phyloP scores from a whole-genome alignment of 2,797 vertebrate genomes.

The Chiroxiphia lanceolata region DNA sequence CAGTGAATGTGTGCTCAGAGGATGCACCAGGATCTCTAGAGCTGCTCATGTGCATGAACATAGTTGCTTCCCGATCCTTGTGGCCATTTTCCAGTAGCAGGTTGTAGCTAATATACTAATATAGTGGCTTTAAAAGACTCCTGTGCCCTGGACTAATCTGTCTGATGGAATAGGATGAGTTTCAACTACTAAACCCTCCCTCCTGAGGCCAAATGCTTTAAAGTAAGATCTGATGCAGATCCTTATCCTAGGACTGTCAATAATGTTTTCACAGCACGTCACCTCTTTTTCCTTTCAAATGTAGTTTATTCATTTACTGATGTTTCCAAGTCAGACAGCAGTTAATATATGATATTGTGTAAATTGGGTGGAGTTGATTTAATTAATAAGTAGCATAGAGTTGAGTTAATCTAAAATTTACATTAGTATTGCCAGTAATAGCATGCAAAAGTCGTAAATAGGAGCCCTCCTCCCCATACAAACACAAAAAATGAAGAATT shows the following conservation, averaged over 20 bases:
- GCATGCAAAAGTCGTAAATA: not conserved
- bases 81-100: not conserved
- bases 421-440: not conserved
- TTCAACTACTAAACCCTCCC: constrained; percentile 42
- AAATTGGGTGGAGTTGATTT: constrained; percentile 1
- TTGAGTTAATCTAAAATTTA: constrained; percentile 6
- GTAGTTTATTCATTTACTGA: constrained; percentile 32
- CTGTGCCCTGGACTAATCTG: constrained; percentile 7
- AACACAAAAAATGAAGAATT: not conserved
- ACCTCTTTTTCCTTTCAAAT: constrained; percentile 31
- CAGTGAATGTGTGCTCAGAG: not conserved
- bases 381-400: not conserved
- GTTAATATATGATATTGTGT: not conserved
- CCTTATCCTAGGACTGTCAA: constrained; percentile 26
- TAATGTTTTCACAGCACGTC: not conserved
- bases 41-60: not conserved
- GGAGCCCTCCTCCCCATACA: not conserved
- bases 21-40: not conserved
- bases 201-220: constrained; percentile 56
- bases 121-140: not conserved
- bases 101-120: not conserved
- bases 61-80: not conserved
- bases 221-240: constrained; percentile 48
- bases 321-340: not conserved
- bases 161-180: constrained; percentile 37